These are phyloP conservation scores for Drosophila pseudoobscura DNA, from an alignment of 1,140 invertebrate genomes.

Conservation along the genomic window DNA sequence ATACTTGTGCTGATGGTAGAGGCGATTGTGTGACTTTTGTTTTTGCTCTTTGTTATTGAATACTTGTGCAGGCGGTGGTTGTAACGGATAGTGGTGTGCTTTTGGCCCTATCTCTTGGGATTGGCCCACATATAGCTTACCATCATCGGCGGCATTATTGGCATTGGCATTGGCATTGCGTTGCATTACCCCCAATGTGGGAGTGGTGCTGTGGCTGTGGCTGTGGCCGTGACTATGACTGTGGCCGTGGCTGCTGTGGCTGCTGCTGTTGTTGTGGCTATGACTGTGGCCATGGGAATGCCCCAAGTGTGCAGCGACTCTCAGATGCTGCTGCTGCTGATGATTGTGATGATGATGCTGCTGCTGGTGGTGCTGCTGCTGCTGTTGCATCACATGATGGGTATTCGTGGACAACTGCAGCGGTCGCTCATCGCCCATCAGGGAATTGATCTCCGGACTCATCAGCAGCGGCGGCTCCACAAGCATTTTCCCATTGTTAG, in stretches of 20 bases:
- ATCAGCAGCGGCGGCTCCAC: conserved; percentile 76
- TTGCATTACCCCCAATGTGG: conserved; percentile 51
- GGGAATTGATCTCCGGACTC: conserved; percentile 83
- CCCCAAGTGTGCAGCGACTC: conserved; percentile 3
- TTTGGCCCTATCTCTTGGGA: conserved; percentile 1
- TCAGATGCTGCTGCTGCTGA: conserved; percentile 32
- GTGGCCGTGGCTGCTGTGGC: conserved; percentile 19
- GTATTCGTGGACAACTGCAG: conserved; percentile 51
- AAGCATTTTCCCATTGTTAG: conserved; percentile 47
- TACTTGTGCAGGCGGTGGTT: conserved; percentile 21
- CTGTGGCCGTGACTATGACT: conserved; percentile 9
- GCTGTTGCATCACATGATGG: conserved; percentile 37
- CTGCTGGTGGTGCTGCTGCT: conserved; percentile 41
- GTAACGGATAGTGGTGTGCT: conserved; percentile 18
- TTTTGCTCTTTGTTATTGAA: conserved; percentile 45
- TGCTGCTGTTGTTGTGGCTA: not conserved
- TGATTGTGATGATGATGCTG: conserved; percentile 47
- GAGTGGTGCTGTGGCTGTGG: conserved; percentile 59
- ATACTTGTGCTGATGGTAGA: conserved; percentile 50
- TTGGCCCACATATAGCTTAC: conserved; percentile 68
- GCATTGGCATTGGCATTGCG: conserved; percentile 34
- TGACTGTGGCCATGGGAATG: conserved; percentile 16
- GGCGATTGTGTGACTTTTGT: conserved; percentile 32
- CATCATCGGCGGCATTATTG: conserved; percentile 61
- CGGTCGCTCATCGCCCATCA: conserved; percentile 75